phyloP scores from a whole-genome alignment of 92 coral and sea anemone species.

The Umimayanthus kanabou region DNA sequence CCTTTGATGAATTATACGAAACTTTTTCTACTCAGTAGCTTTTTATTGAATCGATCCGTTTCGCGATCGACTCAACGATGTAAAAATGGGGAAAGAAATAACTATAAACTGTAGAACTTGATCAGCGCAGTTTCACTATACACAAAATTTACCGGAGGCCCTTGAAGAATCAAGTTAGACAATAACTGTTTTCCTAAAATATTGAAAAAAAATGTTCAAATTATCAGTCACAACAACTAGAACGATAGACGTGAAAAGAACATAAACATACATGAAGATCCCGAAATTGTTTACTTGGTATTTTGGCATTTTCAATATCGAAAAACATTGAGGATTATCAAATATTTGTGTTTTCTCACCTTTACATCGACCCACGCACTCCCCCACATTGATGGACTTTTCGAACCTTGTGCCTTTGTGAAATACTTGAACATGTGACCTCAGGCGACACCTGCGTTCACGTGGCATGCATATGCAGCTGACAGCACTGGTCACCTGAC shows the following conservation, averaged over 20 bases:
- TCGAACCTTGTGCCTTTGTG: slow-evolving; percentile 67
- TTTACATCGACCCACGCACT: slow-evolving; percentile 68
- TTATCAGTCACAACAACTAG: not conserved
- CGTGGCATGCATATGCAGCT: slow-evolving; percentile 67
- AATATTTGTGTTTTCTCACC: slow-evolving; percentile 28
- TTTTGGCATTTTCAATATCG: not conserved
- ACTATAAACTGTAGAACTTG: too few species aligned
- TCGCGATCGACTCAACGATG: too few species aligned
- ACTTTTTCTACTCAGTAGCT: too few species aligned
- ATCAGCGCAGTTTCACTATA: too few species aligned
- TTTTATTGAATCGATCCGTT: too few species aligned
- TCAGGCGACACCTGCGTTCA: slow-evolving; percentile 57
- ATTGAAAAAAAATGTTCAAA: too few species aligned
- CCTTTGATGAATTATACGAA: too few species aligned
- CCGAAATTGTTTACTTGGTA: too few species aligned
- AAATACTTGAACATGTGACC: slow-evolving; percentile 49
- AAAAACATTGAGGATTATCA: slow-evolving; percentile 6
- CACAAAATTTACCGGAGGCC: too few species aligned
- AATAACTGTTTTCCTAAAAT: not conserved
- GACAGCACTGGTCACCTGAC: slow-evolving; percentile 59
- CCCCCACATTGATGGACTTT: slow-evolving; percentile 65
- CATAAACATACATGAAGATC: not conserved
- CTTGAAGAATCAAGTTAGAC: too few species aligned
- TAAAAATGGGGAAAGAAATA: too few species aligned
- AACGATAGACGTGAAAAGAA: not conserved